phyloP scores from a whole-genome alignment of 23 tunicate species.

The Corella eumyota region DNA sequence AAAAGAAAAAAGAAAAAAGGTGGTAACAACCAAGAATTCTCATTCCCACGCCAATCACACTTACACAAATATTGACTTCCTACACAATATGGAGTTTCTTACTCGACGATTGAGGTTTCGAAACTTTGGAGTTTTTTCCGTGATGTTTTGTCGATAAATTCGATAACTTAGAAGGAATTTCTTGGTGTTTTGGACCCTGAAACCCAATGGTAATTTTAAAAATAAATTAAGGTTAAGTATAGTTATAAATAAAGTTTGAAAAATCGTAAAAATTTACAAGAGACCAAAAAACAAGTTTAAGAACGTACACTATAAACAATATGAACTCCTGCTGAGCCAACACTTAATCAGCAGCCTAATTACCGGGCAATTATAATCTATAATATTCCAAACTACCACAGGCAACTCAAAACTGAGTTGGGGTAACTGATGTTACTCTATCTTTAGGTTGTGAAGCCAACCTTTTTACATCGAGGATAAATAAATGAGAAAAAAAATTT shows the following conservation, averaged over 20 bases:
- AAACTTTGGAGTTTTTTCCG: conserved; percentile 2
- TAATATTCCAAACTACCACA: too few relatives aligned
- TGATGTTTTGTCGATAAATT: conserved; percentile 8
- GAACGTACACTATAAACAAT: too few relatives aligned
- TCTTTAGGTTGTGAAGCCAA: neutral
- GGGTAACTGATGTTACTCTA: too few relatives aligned
- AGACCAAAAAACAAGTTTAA: neutral
- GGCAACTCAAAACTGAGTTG: too few relatives aligned
- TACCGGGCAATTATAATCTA: too few relatives aligned
- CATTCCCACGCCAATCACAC: too few relatives aligned
- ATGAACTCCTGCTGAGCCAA: too few relatives aligned
- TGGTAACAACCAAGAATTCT: too few relatives aligned
- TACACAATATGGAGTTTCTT: conserved; percentile 55
- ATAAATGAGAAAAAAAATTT: neutral
- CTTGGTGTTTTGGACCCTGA: conserved; percentile 21
- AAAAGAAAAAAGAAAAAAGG: too few relatives aligned
- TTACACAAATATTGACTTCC: too few relatives aligned
- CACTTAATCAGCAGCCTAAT: too few relatives aligned
- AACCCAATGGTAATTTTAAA: neutral
- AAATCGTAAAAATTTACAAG: neutral
- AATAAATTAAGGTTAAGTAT: too few relatives aligned
- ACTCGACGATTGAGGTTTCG: conserved; percentile 21
- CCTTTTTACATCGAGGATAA: neutral
- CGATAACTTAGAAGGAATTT: conserved; percentile 38
- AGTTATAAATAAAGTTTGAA: neutral